Conservation (phyloP, 1,140 invertebrate species). For the Neodiprion virginianus region DNA sequence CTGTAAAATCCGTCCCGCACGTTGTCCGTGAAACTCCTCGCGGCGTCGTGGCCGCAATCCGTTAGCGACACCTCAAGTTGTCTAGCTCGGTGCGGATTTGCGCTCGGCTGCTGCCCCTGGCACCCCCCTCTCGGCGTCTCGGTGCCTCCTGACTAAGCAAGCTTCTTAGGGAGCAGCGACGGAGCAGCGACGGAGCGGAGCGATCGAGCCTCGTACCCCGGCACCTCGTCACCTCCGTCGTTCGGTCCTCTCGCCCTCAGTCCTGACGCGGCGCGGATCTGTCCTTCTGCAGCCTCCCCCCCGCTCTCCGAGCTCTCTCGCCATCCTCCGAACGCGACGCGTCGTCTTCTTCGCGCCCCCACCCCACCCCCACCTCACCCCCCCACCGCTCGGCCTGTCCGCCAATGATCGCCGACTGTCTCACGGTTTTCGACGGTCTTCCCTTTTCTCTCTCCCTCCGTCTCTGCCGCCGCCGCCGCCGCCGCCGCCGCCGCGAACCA, state of each 20-base stretch:
- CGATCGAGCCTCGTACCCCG: slow-evolving; percentile 16
- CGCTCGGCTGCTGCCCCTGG: not conserved
- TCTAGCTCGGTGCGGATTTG: not conserved
- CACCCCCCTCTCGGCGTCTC: slow-evolving; percentile 21
- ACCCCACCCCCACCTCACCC: slow-evolving; percentile 18
- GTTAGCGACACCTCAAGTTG: not conserved
- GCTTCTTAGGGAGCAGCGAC: not conserved
- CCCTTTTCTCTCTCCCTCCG: slow-evolving; percentile 23
- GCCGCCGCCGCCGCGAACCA: not conserved
- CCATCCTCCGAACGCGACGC: slow-evolving; percentile 28
- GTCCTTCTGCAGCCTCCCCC: slow-evolving; percentile 46
- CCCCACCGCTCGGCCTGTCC: slow-evolving; percentile 39
- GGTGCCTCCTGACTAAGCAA: not conserved
- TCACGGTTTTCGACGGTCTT: slow-evolving; percentile 26
- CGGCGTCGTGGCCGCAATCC: not conserved
- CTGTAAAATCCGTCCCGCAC: not conserved
- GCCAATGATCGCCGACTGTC: slow-evolving; percentile 60
- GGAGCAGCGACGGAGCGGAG: slow-evolving; percentile 1
- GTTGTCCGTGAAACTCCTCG: not conserved
- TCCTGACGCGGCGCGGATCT: slow-evolving; percentile 51
- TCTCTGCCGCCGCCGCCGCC: slow-evolving; percentile 11
- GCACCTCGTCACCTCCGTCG: slow-evolving; percentile 26
- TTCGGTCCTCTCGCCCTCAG: slow-evolving; percentile 39
- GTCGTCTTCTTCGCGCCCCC: slow-evolving; percentile 30
- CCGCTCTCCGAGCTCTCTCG: slow-evolving; percentile 14